Evolutionary conservation across 30 jellyfish, hydroid and myxozoan genomes (phyloP).

Genomic region (Catostylus mosaicus): DNA sequence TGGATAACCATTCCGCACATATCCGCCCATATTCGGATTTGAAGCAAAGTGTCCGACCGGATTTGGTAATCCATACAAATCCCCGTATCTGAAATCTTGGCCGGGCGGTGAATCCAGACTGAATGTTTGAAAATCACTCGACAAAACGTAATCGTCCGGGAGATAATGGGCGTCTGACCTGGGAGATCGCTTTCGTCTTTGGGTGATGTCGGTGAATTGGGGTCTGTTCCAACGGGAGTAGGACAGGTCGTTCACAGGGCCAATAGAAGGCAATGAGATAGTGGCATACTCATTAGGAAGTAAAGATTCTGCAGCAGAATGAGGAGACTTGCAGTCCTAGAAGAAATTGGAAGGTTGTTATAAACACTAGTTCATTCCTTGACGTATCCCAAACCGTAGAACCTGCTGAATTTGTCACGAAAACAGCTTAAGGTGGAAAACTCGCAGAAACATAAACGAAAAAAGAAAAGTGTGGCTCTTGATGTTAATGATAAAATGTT

Average conservation of each 20-base stretch:
- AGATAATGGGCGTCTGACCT: conserved; percentile 42
- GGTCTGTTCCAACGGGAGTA: conserved; percentile 70
- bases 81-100: conserved; percentile 57
- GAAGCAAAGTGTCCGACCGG: conserved; percentile 57
- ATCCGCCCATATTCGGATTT: conserved; percentile 72
- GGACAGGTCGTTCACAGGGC: conserved; percentile 54
- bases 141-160: conserved; percentile 51
- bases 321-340: conserved; percentile 67
- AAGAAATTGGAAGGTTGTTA: background rate
- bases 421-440: too few relatives aligned
- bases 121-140: conserved; percentile 62
- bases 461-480: too few relatives aligned
- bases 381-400: too few relatives aligned
- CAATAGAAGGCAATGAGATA: conserved; percentile 51
- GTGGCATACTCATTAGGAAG: conserved; percentile 53
- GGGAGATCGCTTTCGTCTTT: conserved; percentile 52
- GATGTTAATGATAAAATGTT: too few relatives aligned
- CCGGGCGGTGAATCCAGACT: conserved; percentile 72
- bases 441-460: too few relatives aligned
- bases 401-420: too few relatives aligned
- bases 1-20: conserved; percentile 61
- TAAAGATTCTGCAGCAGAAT: conserved; percentile 51
- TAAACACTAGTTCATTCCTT: too few relatives aligned
- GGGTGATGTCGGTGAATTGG: conserved; percentile 44
- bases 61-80: conserved; percentile 43